A percentile compares a stretch with the other conserved stretches of the same genome.
Conservation (phyloP, 2,113 vertebrate species). For the Struthio camelus region DNA sequence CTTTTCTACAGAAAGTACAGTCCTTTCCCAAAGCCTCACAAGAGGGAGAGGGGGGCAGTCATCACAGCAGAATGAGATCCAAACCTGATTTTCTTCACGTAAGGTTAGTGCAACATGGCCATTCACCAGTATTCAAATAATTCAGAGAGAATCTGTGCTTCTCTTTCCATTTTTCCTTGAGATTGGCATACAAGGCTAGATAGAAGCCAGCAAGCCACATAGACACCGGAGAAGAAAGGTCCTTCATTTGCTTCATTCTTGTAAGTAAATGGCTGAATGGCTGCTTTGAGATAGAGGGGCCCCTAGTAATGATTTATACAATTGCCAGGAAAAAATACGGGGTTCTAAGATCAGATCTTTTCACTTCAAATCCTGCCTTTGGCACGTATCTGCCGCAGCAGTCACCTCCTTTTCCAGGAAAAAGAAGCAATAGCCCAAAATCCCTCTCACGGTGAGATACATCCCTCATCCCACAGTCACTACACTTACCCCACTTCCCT, state of each 20-base stretch:
- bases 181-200: not conserved
- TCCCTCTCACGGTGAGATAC: rapidly evolving
- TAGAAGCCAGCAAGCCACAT: not conserved
- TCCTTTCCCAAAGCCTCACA: not conserved
- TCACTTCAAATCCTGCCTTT: not conserved
- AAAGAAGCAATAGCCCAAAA: not conserved
- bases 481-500: rapidly evolving
- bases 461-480: not conserved
- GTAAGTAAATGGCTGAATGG: not conserved
- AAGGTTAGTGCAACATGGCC: not conserved
- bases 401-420: not conserved
- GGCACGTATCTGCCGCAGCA: not conserved
- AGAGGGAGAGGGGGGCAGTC: not conserved
- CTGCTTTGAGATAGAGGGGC: not conserved
- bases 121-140: not conserved
- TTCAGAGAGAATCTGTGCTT: not conserved
- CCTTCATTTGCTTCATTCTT: not conserved
- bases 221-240: not conserved
- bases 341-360: not conserved
- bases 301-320: not conserved
- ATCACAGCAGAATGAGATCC: not conserved
- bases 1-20: not conserved
- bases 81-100: not conserved
- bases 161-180: not conserved
- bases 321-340: not conserved